phyloP scores from a whole-genome alignment of 1,140 invertebrate genomes.

The Drosophila orena region DNA sequence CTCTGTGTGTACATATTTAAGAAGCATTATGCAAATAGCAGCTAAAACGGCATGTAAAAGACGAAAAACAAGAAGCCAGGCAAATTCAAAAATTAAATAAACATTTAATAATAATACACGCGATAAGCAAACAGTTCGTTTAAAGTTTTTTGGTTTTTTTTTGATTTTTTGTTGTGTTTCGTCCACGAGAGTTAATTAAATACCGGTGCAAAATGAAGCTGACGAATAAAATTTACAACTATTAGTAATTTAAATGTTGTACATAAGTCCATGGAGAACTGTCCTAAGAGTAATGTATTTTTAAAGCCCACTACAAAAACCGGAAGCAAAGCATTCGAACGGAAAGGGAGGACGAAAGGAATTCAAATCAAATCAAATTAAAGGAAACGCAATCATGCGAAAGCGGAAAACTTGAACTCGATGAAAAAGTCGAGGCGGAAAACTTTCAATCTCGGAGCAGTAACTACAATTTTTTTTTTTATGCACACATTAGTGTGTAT shows the following conservation, averaged over 20 bases:
- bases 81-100: constrained; percentile 7
- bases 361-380: constrained; percentile 44
- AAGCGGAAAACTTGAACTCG: constrained; percentile 24
- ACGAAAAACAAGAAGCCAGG: not conserved
- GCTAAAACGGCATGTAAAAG: not conserved
- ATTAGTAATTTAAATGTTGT: constrained; percentile 80
- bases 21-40: constrained; percentile 11
- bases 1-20: constrained; percentile 21
- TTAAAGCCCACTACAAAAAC: constrained; percentile 60
- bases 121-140: constrained; percentile 7
- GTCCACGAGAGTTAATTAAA: constrained; percentile 33
- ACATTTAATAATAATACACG: constrained; percentile 9
- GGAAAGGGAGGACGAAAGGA: constrained; percentile 7
- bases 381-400: constrained; percentile 21
- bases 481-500: constrained; percentile 20
- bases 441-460: constrained; percentile 29
- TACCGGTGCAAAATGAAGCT: constrained; percentile 3
- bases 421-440: constrained; percentile 2
- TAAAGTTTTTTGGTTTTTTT: not conserved
- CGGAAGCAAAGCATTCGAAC: constrained; percentile 53
- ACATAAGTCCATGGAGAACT: constrained; percentile 59
- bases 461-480: constrained; percentile 49
- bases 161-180: not conserved
- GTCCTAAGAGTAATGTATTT: constrained; percentile 67
- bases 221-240: constrained; percentile 46